Percentiles rank a stretch among this genome's conserved stretches.
Conservation (phyloP, 1,140 invertebrate genomes). For the Drosophila lacertosa region DNA sequence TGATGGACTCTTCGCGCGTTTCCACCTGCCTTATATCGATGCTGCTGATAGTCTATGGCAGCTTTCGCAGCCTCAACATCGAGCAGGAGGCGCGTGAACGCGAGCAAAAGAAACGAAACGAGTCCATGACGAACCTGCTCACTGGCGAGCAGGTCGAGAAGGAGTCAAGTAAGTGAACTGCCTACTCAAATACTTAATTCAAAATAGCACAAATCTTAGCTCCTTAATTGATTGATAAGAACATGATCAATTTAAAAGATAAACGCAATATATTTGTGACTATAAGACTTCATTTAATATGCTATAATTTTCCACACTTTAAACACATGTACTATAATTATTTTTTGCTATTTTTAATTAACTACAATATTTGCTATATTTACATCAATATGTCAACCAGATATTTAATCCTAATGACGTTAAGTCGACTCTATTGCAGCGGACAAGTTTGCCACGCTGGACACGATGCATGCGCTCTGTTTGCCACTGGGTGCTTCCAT, state of each 20-base stretch:
- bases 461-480: slow-evolving; percentile 98
- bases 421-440: slow-evolving; percentile 43
- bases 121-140: slow-evolving; percentile 85
- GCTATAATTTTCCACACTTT: no score
- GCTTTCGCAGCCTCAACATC: slow-evolving; percentile 96
- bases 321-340: background rate
- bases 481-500: slow-evolving; percentile 97
- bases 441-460: slow-evolving; percentile 88
- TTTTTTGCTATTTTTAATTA: no score
- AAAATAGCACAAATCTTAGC: no score
- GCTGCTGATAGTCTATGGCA: slow-evolving; percentile 98
- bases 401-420: no score
- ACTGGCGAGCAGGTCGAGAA: slow-evolving; percentile 84
- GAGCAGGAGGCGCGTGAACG: slow-evolving; percentile 95
- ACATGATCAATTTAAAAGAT: no score
- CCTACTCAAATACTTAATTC: no score
- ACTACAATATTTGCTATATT: background rate
- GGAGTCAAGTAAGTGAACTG: slow-evolving; percentile 78
- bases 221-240: no score
- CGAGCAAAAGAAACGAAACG: slow-evolving; percentile 90
- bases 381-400: background rate
- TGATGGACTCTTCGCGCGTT: slow-evolving; percentile 97
- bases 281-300: no score
- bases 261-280: no score
- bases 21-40: slow-evolving; percentile 99